Conservation (phyloP, 1,140 invertebrate genomes). For the Leptopilina boulardi region DNA sequence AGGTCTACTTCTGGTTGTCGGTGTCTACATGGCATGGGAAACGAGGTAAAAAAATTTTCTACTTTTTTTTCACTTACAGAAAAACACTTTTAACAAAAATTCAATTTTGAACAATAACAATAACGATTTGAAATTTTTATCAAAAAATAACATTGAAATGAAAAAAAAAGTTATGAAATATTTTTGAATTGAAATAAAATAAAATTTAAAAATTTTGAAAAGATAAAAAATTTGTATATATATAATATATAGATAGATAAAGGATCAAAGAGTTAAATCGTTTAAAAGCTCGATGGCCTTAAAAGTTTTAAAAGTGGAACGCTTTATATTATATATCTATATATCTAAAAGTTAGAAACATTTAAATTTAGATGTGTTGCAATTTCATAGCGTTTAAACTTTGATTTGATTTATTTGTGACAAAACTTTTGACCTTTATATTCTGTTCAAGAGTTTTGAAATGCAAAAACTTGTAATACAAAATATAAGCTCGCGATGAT, state of each 20-base stretch:
- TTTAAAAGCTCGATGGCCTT: not conserved
- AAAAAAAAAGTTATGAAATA: not conserved
- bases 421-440: not conserved
- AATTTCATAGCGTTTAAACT: slow-evolving; percentile 11
- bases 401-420: slow-evolving; percentile 3
- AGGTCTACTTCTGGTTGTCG: slow-evolving; percentile 89
- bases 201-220: not conserved
- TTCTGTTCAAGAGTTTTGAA: not conserved
- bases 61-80: slow-evolving; percentile 22
- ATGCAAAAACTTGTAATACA: slow-evolving; percentile 1
- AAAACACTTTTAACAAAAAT: not conserved
- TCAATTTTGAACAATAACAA: no score
- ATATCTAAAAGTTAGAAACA: slow-evolving; percentile 5
- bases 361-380: slow-evolving; percentile 14
- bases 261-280: not conserved
- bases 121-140: no score
- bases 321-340: no score
- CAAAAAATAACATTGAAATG: no score
- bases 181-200: not conserved
- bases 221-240: no score
- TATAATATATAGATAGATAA: not conserved
- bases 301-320: not conserved
- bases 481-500: not conserved
- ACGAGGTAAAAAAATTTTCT: slow-evolving; percentile 79
- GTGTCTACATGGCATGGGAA: slow-evolving; percentile 98